phyloP scores from a whole-genome alignment of 2,113 vertebrate genomes.

The Sinosuthora webbiana region DNA sequence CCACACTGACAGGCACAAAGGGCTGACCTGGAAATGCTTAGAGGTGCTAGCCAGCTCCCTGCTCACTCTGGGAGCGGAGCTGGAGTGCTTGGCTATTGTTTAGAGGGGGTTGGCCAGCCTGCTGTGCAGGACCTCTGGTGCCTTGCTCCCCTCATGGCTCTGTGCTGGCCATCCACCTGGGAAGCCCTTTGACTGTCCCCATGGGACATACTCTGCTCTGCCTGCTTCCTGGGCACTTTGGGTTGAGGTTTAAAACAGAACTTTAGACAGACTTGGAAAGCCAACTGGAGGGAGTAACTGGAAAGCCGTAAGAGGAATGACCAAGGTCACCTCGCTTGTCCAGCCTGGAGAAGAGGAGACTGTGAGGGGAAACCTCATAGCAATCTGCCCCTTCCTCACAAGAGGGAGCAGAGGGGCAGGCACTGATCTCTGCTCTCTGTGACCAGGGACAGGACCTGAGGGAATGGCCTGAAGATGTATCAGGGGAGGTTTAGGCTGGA shows the following conservation, averaged over 20 bases:
- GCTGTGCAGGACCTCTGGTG: accelerated
- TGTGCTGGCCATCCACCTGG: not conserved
- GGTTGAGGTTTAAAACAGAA: not conserved
- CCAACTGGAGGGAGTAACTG: not conserved
- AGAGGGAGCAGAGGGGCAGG: not conserved
- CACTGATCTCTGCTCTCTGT: not conserved
- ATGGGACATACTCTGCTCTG: not conserved
- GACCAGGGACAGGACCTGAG: not conserved
- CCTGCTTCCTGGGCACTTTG: accelerated
- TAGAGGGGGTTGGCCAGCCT: not conserved
- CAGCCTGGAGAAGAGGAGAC: not conserved
- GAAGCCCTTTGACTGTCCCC: not conserved
- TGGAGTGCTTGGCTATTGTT: not conserved
- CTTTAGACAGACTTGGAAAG: not conserved
- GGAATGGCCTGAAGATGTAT: not conserved
- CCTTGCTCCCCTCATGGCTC: not conserved
- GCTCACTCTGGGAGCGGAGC: not conserved
- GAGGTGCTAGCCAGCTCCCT: not conserved
- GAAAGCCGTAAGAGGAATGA: not conserved
- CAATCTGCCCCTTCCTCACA: not conserved
- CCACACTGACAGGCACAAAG: not conserved
- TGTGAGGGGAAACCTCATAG: not conserved
- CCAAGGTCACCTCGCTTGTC: not conserved
- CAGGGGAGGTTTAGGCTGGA: not conserved
- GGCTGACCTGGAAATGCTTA: not conserved